Percentiles rank a stretch among this genome's conserved stretches.
Conservation (phyloP, 2,888 invertebrate genomes). For the Apeira syringaria region DNA sequence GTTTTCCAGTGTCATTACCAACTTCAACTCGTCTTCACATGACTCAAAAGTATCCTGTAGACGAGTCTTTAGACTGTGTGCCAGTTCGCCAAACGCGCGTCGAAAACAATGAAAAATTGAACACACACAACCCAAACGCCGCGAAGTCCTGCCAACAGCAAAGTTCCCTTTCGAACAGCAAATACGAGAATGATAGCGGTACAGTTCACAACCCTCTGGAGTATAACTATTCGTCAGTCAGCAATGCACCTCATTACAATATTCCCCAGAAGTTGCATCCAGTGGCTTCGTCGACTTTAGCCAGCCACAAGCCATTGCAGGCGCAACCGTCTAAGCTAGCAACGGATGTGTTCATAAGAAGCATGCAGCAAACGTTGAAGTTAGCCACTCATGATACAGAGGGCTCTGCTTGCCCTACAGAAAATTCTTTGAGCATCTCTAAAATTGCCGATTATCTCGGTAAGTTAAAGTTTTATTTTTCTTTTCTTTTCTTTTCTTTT, state of each 20-base stretch:
- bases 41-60: slow-evolving; percentile 46
- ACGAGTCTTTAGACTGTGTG: slow-evolving; percentile 61
- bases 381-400: slow-evolving; percentile 50
- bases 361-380: slow-evolving; percentile 50
- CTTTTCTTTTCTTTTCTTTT: too few species aligned
- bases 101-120: slow-evolving; percentile 32
- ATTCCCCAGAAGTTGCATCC: slow-evolving; percentile 31
- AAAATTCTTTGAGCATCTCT: slow-evolving; percentile 69
- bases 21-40: not conserved
- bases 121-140: slow-evolving; percentile 31
- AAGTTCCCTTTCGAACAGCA: slow-evolving; percentile 12
- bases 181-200: slow-evolving; percentile 10
- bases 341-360: slow-evolving; percentile 54
- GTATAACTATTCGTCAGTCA: slow-evolving; percentile 3
- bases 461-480: slow-evolving; percentile 39
- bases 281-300: slow-evolving; percentile 32
- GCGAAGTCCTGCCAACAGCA: slow-evolving; percentile 32
- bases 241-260: slow-evolving; percentile 6
- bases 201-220: slow-evolving; percentile 8
- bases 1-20: not conserved
- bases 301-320: slow-evolving; percentile 22
- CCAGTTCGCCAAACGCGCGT: slow-evolving; percentile 65
- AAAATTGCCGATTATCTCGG: slow-evolving; percentile 72
- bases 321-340: slow-evolving; percentile 39
- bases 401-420: slow-evolving; percentile 28